Evolutionary conservation across 2,888 invertebrate genomes (phyloP).

Genomic region (Linnaemya vulpina): DNA sequence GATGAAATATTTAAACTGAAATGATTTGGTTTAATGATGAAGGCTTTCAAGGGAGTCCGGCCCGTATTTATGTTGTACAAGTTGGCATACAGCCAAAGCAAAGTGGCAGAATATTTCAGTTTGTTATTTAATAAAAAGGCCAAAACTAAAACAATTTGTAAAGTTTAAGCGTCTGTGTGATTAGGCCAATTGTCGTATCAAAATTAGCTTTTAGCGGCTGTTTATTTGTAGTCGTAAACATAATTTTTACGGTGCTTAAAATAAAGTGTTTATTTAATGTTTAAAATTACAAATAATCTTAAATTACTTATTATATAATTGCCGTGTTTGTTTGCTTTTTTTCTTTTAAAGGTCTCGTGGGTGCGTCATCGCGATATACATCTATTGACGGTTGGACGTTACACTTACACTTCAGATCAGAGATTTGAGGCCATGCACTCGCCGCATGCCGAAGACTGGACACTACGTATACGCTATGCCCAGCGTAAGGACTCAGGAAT

Average conservation of each 20-base stretch:
- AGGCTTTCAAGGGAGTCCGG: neutral
- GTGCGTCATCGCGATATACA: slow-evolving; percentile 90
- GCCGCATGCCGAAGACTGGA: slow-evolving; percentile 94
- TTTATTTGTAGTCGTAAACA: slow-evolving; percentile 1
- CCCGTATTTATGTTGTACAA: slow-evolving; percentile 20
- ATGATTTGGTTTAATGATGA: slow-evolving; percentile 22
- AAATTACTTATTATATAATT: no score
- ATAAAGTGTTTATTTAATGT: slow-evolving; percentile 31
- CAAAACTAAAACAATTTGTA: slow-evolving; percentile 51
- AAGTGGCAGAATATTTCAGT: slow-evolving; percentile 34
- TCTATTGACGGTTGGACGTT: slow-evolving; percentile 88
- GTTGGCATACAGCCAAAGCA: slow-evolving; percentile 54
- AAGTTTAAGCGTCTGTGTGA: slow-evolving; percentile 67
- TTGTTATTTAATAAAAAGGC: slow-evolving; percentile 14
- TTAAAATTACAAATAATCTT: neutral
- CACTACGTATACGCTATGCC: slow-evolving; percentile 89
- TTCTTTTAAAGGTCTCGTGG: slow-evolving; percentile 88
- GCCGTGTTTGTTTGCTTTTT: neutral
- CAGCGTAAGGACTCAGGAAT: slow-evolving; percentile 90
- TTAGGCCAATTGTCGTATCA: slow-evolving; percentile 64
- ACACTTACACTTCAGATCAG: slow-evolving; percentile 92
- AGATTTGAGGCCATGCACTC: slow-evolving; percentile 93
- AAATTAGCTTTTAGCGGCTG: slow-evolving; percentile 54
- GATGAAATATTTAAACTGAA: neutral
- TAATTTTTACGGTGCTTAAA: neutral